Evolutionary conservation across 2,888 invertebrate species (phyloP).

Genomic region (Melieria picta): DNA sequence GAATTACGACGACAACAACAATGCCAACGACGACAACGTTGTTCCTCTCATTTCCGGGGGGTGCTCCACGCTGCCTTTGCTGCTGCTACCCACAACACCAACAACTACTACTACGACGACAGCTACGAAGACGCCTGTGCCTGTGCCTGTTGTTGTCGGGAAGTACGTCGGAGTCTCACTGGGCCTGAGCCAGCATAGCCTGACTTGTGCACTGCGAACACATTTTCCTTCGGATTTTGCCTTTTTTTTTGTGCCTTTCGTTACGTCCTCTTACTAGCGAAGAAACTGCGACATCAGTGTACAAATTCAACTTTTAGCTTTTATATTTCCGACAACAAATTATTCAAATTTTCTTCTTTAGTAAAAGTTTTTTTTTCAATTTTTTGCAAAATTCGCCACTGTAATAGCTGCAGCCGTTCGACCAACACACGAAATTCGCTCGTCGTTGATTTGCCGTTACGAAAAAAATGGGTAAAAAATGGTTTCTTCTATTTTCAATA

Average conservation of each 20-base stretch:
- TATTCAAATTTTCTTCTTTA: slow-evolving; percentile 3
- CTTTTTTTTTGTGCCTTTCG: no score
- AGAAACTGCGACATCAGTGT: not conserved
- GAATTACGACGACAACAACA: slow-evolving; percentile 15
- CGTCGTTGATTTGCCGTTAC: no score
- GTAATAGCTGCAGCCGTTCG: no score
- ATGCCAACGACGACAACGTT: slow-evolving; percentile 18
- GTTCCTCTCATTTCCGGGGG: slow-evolving; percentile 57
- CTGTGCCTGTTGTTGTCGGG: not conserved
- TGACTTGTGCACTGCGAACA: not conserved
- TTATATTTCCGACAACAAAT: slow-evolving; percentile 5
- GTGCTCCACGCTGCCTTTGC: slow-evolving; percentile 43
- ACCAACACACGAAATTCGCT: no score
- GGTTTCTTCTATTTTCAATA: slow-evolving; percentile 31
- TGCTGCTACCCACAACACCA: no score
- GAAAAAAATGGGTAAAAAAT: slow-evolving; percentile 14
- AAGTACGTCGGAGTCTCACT: not conserved
- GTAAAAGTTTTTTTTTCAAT: not conserved
- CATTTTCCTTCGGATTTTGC: slow-evolving; percentile 10
- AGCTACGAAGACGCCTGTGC: not conserved
- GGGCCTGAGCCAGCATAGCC: not conserved
- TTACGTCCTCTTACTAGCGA: no score
- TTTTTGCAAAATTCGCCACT: no score
- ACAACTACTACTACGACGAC: not conserved
- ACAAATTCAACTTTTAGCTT: slow-evolving; percentile 35